These are phyloP conservation scores for Halictus quadricinctus DNA, from an alignment of 2,888 invertebrate genomes.

Conservation along the genomic window DNA sequence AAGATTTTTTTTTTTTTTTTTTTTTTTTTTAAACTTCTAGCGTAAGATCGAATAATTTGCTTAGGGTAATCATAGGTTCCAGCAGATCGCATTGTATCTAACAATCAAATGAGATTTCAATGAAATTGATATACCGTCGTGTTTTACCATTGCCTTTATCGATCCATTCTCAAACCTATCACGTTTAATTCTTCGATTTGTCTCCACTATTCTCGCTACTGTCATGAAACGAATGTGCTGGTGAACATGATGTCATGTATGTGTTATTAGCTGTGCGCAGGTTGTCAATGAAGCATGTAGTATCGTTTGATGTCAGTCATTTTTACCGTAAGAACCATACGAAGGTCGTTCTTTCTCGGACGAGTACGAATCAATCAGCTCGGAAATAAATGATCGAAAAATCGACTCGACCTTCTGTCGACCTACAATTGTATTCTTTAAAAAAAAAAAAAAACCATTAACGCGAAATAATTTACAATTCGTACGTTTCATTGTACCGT, in stretches of 20 bases:
- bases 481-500: background rate
- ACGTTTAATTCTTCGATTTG: conserved; percentile 58
- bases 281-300: conserved; percentile 73
- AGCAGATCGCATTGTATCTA: conserved; percentile 77
- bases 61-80: conserved; percentile 69
- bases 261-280: conserved; percentile 64
- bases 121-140: conserved; percentile 25
- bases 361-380: background rate
- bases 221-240: conserved; percentile 65
- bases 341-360: background rate
- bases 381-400: background rate
- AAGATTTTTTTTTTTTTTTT: background rate
- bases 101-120: conserved; percentile 14
- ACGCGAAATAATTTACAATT: background rate
- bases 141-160: conserved; percentile 53
- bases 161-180: conserved; percentile 58
- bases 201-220: conserved; percentile 62
- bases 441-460: background rate
- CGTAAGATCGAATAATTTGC: conserved; percentile 13
- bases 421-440: background rate
- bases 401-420: background rate
- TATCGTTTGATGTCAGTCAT: conserved; percentile 67
- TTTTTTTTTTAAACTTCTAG: background rate
- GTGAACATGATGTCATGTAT: conserved; percentile 64
- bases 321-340: conserved; percentile 25